These are phyloP conservation scores for Hololepta plana DNA, from an alignment of 2,888 invertebrate species.

Conservation along the genomic window DNA sequence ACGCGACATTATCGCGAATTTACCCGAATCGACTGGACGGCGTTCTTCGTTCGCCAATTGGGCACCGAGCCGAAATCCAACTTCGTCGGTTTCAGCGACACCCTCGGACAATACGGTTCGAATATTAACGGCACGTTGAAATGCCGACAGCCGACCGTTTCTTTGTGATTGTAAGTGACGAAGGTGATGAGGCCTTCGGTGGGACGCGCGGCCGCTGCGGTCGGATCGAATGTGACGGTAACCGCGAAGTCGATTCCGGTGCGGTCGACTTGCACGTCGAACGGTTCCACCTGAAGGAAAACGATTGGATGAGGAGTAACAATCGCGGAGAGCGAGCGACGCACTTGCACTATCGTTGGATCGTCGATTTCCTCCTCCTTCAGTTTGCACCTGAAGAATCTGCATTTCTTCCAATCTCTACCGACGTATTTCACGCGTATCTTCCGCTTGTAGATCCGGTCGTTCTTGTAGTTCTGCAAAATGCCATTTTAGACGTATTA, in stretches of 20 bases:
- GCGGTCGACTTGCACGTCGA: constrained; percentile 8
- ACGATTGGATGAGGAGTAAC: no score
- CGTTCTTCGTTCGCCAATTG: no score
- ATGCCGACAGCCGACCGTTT: constrained; percentile 7
- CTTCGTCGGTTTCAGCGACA: constrained; percentile 2
- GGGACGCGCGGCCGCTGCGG: constrained; percentile 1
- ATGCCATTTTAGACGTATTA: constrained; percentile 5
- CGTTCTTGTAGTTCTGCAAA: constrained; percentile 10
- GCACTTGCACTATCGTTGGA: no score
- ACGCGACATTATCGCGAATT: no score
- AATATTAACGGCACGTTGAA: constrained; percentile 9
- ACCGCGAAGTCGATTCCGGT: constrained; percentile 11
- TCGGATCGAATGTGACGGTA: constrained; percentile 9
- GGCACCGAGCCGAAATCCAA: constrained; percentile 6
- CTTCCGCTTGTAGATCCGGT: constrained; percentile 8
- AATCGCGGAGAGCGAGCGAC: no score
- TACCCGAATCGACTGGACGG: no score
- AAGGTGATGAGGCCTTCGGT: constrained; percentile 10
- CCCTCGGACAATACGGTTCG: constrained; percentile 5
- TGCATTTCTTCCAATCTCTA: constrained; percentile 7
- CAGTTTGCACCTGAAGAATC: constrained; percentile 6
- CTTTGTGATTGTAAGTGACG: constrained; percentile 7
- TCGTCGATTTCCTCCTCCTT: constrained; percentile 7
- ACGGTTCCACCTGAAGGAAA: constrained; percentile 8
- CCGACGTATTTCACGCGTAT: constrained; percentile 9